phyloP scores from a whole-genome alignment of 1,140 invertebrate genomes.

The Bombus consobrinus region DNA sequence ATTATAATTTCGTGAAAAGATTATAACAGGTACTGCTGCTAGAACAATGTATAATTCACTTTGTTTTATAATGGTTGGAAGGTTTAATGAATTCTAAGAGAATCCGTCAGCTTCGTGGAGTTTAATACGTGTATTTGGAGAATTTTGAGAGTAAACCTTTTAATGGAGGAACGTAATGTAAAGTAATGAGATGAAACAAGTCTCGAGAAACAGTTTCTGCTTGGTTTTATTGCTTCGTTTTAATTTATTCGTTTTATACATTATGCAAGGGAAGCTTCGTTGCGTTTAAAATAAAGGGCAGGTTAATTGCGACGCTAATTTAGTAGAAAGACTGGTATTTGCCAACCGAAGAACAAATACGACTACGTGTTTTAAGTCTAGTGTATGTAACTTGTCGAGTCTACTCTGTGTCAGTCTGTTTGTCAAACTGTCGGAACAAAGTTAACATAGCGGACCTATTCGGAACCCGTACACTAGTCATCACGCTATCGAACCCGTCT shows the following conservation, averaged over 20 bases:
- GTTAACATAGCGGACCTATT: conserved; percentile 34
- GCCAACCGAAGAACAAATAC: not conserved
- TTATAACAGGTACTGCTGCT: too few species aligned
- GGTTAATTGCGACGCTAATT: not conserved
- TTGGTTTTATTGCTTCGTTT: not conserved
- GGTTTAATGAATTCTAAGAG: not conserved
- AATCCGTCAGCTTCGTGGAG: too few species aligned
- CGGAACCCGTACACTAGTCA: conserved; percentile 2
- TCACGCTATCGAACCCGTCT: conserved; percentile 17
- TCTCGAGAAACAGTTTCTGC: not conserved
- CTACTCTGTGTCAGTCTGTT: conserved; percentile 36
- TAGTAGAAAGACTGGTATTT: not conserved
- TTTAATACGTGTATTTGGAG: too few species aligned
- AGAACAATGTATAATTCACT: not conserved
- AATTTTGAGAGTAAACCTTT: too few species aligned
- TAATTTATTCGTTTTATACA: not conserved
- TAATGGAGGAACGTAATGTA: too few species aligned
- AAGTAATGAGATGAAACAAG: not conserved
- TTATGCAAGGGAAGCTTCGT: not conserved
- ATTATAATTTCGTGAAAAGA: not conserved
- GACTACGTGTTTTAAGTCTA: not conserved
- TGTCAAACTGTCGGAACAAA: conserved; percentile 34
- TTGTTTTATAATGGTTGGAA: not conserved
- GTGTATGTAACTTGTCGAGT: not conserved
- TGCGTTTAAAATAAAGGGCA: not conserved